Percentiles rank a stretch among this genome's conserved stretches.
These are phyloP conservation scores for Trichomycterus rosablanca DNA, from an alignment of 2,113 vertebrate species.

Conservation along the genomic window DNA sequence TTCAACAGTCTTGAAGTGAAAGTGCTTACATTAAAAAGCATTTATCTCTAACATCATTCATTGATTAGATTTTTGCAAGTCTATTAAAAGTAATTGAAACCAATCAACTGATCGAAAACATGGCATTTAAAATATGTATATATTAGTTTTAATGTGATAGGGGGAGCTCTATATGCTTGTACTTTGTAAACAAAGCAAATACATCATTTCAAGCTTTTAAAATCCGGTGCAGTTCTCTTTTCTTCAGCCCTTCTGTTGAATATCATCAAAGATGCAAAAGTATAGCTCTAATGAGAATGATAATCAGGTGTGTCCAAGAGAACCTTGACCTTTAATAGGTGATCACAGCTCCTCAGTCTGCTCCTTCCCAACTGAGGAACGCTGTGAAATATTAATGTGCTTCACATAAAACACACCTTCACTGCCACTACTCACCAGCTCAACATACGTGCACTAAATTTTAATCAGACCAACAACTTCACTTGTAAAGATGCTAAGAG, in stretches of 20 bases:
- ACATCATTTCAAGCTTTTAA: too few species aligned
- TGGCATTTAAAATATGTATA: too few species aligned
- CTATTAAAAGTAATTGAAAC: too few species aligned
- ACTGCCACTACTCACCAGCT: conserved; percentile 13
- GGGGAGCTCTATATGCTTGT: too few species aligned
- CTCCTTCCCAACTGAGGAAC: conserved; percentile 41
- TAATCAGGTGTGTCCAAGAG: conserved; percentile 39
- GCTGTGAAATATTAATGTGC: conserved; percentile 45
- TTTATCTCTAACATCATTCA: too few species aligned
- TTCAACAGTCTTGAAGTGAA: too few species aligned
- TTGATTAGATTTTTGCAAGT: too few species aligned
- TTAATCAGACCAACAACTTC: neutral
- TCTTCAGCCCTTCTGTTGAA: neutral
- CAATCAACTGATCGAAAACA: too few species aligned
- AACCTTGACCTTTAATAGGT: conserved; percentile 45
- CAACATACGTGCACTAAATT: neutral
- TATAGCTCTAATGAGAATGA: conserved; percentile 27
- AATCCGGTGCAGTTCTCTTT: neutral
- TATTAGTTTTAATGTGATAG: too few species aligned
- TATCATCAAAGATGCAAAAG: conserved; percentile 17
- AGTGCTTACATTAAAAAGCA: too few species aligned
- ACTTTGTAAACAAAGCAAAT: too few species aligned
- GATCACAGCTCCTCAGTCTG: conserved; percentile 33
- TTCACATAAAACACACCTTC: conserved; percentile 28
- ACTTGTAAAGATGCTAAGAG: neutral